Conservation (phyloP, 1,140 invertebrate species). For the Drosophila subobscura region DNA sequence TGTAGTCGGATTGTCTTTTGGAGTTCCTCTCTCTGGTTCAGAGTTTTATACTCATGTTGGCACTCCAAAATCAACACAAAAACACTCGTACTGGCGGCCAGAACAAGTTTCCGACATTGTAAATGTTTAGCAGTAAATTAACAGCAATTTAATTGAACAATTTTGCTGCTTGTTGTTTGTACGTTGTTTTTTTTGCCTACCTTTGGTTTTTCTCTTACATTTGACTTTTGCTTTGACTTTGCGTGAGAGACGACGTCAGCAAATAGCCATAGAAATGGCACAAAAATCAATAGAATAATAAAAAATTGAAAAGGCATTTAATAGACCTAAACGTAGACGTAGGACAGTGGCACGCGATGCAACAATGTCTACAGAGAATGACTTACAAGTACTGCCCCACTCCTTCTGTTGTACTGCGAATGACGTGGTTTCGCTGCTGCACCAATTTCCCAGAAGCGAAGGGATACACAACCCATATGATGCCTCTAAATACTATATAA, state of each 20-base stretch:
- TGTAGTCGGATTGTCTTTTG: conserved; percentile 11
- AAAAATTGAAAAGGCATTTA: conserved; percentile 73
- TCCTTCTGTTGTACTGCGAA: no score
- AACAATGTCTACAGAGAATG: conserved; percentile 10
- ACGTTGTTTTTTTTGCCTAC: conserved; percentile 21
- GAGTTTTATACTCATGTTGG: conserved; percentile 38
- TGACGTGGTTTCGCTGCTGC: no score
- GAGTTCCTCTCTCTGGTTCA: conserved; percentile 20
- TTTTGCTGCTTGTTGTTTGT: conserved; percentile 31
- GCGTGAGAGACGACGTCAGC: conserved; percentile 29
- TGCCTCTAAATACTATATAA: background rate
- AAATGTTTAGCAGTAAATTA: conserved; percentile 78
- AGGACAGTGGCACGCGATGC: conserved; percentile 41
- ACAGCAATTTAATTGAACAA: conserved; percentile 72
- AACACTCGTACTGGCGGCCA: conserved; percentile 36
- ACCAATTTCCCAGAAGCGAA: no score
- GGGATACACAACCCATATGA: no score
- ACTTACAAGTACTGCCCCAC: no score
- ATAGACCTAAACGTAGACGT: conserved; percentile 34
- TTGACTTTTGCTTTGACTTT: conserved; percentile 25
- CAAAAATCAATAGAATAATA: conserved; percentile 75
- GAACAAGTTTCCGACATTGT: conserved; percentile 73
- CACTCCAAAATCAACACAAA: conserved; percentile 41
- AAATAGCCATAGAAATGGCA: conserved; percentile 25
- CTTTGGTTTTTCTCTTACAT: conserved; percentile 30